Base-by-base conservation (phyloP, 2,888 invertebrate species). In the Xestia c-nigrum region DNA sequence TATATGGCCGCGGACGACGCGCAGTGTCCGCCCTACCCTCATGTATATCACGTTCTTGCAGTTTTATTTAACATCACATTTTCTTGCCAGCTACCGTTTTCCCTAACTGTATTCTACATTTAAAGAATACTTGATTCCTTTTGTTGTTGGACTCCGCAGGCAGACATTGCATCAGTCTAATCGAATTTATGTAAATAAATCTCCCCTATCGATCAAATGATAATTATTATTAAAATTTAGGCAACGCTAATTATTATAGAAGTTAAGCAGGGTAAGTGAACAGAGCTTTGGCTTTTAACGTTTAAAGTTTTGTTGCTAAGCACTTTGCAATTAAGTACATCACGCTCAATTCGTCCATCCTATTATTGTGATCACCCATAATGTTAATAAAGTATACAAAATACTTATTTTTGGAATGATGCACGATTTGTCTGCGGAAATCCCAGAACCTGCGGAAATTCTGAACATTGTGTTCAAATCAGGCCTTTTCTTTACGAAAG, bases 341-440 rank as follows among this genome's bases (percentile, higher is more conserved):
- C 72, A 71, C 79, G 80, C 73, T 79, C 73, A 80, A 83, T 76
- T 76, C 76, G 76, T 88, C 80, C 87, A 87, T 87, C 80, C 80
- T 78, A 57, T 75, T 72, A 83, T 78, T 83, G 86, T 79, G 70
- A 81, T 85, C 74, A 78, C 69, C 55, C 75, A 52, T 84, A 72
- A 64, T 71, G 63, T 78, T 74, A 80, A 68, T 70, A 77, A 72
- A 73, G 43, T 52, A 64, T 71, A 71, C 78, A 55, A 68, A 71
- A 74, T 74, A 78, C 72, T 69, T 80, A 85, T 81, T 80, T 72
- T 79, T 68, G 61, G 67, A 72, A 66, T 61, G 70, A 63, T 76
- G 64, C 55, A 67, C 24, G 61, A 57, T 74, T 74, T 73, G 71
- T 78, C 76, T 84, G 88, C 77, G 72, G 84, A 73, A 68, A 72